These are phyloP conservation scores for Polydrusus cervinus DNA, from an alignment of 2,888 invertebrate species.

Conservation along the genomic window DNA sequence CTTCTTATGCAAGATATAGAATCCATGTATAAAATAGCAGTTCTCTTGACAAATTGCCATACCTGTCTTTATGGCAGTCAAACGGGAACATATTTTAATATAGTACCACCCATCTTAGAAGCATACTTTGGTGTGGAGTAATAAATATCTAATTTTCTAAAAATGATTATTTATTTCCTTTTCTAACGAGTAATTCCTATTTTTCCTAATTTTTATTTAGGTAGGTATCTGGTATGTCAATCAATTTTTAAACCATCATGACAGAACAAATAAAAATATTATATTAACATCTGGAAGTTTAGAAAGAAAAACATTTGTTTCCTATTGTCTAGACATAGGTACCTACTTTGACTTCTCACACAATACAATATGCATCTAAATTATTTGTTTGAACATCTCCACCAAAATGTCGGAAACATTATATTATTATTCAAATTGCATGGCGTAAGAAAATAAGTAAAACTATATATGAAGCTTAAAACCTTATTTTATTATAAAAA, in stretches of 20 bases:
- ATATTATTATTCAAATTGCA: no score
- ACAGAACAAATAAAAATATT: neutral
- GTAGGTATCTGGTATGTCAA: neutral
- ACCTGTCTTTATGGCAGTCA: conserved; percentile 33
- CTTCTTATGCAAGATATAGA: conserved; percentile 52
- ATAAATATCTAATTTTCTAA: neutral
- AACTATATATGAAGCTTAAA: neutral
- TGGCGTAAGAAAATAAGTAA: neutral
- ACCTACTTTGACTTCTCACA: no score
- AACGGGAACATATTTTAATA: conserved; percentile 24
- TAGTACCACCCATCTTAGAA: conserved; percentile 21
- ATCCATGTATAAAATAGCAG: conserved; percentile 47
- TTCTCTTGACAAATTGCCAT: conserved; percentile 54
- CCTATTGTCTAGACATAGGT: neutral
- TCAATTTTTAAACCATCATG: neutral
- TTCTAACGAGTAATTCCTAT: neutral
- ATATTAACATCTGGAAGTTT: no score
- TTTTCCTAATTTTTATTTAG: neutral
- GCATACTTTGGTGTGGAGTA: conserved; percentile 13
- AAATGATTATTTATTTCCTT: neutral
- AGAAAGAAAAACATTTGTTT: no score
- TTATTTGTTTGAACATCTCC: no score
- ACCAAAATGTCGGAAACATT: neutral
- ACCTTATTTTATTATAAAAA: neutral
- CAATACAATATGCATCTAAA: no score